These are phyloP conservation scores for Aphis gossypii DNA, from an alignment of 1,140 invertebrate species.

Conservation along the genomic window DNA sequence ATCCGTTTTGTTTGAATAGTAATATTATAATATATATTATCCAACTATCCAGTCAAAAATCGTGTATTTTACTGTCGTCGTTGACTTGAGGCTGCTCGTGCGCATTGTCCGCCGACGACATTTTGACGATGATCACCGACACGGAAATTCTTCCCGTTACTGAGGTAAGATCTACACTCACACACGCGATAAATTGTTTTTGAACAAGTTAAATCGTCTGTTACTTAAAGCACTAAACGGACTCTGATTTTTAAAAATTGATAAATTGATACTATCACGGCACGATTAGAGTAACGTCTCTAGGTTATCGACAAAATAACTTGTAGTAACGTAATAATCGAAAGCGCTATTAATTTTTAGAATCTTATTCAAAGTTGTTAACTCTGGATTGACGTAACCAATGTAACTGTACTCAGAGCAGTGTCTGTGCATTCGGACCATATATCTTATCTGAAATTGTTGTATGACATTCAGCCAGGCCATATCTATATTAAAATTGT, in stretches of 20 bases:
- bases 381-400: too few relatives aligned
- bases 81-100: background rate
- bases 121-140: background rate
- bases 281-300: background rate
- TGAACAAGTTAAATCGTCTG: background rate
- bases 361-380: too few relatives aligned
- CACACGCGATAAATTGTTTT: background rate
- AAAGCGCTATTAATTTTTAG: background rate
- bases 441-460: too few relatives aligned
- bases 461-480: too few relatives aligned
- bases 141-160: background rate
- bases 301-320: background rate
- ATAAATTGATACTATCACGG: background rate
- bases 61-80: background rate
- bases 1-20: background rate
- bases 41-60: background rate
- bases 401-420: background rate
- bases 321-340: background rate
- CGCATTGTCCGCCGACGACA: background rate
- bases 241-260: background rate
- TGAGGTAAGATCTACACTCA: background rate
- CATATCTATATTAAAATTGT: background rate
- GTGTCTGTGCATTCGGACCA: too few relatives aligned
- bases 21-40: background rate
- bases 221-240: background rate